These are phyloP conservation scores for Chloroceryle inda DNA, from an alignment of 2,797 vertebrate species.

Conservation along the genomic window DNA sequence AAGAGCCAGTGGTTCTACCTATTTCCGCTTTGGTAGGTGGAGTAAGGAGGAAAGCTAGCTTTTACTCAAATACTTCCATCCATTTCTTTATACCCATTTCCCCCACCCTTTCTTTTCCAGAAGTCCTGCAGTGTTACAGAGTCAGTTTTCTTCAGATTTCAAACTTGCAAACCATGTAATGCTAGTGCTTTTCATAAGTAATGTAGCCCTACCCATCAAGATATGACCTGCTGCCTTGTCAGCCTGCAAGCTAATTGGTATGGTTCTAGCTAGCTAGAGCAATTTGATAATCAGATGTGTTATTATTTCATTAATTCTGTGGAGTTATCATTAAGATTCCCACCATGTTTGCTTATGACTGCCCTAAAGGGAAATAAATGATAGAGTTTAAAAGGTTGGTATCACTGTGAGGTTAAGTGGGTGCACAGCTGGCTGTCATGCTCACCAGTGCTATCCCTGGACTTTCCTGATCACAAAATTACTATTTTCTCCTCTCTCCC, in stretches of 20 bases:
- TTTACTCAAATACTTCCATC: background rate
- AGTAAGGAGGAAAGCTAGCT: background rate
- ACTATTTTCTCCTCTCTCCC: background rate
- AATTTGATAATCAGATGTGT: background rate
- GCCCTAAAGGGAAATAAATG: background rate
- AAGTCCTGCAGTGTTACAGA: background rate
- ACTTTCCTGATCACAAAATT: background rate
- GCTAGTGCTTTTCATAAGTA: background rate
- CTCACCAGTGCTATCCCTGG: fast-evolving
- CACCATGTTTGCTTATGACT: background rate
- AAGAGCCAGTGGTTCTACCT: background rate
- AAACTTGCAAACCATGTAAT: background rate
- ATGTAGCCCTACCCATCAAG: background rate
- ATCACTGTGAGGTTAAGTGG: background rate
- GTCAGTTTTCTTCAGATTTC: background rate
- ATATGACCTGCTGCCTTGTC: background rate
- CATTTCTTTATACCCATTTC: background rate
- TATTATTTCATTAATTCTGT: slow-evolving; percentile 6
- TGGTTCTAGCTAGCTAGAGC: background rate
- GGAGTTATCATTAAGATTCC: background rate
- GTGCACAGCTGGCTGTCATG: background rate
- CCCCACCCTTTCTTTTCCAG: background rate
- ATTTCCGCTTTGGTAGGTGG: background rate
- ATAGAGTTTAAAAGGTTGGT: background rate
- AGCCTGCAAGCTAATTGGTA: background rate